A percentile compares a stretch with the other conserved stretches of the same genome.
These are phyloP conservation scores for Hipparchia sbordonii DNA, from an alignment of 2,888 invertebrate genomes.

Conservation along the genomic window DNA sequence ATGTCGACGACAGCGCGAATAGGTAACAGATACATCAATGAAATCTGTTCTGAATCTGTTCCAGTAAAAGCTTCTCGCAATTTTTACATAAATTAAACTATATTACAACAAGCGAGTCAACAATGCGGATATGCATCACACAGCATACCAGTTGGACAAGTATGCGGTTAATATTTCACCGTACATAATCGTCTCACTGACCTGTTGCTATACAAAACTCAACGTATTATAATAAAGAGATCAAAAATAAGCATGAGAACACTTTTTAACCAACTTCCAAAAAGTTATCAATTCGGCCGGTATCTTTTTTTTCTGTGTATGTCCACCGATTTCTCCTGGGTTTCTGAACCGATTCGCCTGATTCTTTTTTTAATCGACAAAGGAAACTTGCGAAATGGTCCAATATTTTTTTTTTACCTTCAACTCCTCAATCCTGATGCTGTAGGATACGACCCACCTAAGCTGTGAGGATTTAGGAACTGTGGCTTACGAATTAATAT, in stretches of 20 bases:
- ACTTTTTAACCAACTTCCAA: neutral
- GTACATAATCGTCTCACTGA: slow-evolving; percentile 21
- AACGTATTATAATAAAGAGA: neutral
- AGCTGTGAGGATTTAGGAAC: no score
- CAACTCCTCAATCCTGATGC: no score
- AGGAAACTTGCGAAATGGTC: no score
- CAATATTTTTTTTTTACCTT: no score
- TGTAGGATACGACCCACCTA: no score
- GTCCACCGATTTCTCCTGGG: no score
- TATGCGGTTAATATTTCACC: slow-evolving; percentile 24
- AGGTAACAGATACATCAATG: no score
- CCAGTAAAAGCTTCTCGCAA: neutral
- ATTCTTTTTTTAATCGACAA: no score
- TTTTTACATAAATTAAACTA: slow-evolving; percentile 30
- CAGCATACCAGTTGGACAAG: slow-evolving; percentile 25
- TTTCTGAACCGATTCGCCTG: no score
- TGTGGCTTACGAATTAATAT: no score
- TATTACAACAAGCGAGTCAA: slow-evolving; percentile 27
- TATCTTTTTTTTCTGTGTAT: no score
- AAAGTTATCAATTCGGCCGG: neutral
- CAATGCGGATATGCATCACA: slow-evolving; percentile 35
- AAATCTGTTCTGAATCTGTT: neutral
- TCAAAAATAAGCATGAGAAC: neutral
- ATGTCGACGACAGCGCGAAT: no score
- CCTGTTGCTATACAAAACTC: neutral